Evolutionary conservation across 2,797 vertebrate species (phyloP), one percentile per base, ranked within the genome.

Genomic region (Rhadinocentrus ornatus): DNA sequence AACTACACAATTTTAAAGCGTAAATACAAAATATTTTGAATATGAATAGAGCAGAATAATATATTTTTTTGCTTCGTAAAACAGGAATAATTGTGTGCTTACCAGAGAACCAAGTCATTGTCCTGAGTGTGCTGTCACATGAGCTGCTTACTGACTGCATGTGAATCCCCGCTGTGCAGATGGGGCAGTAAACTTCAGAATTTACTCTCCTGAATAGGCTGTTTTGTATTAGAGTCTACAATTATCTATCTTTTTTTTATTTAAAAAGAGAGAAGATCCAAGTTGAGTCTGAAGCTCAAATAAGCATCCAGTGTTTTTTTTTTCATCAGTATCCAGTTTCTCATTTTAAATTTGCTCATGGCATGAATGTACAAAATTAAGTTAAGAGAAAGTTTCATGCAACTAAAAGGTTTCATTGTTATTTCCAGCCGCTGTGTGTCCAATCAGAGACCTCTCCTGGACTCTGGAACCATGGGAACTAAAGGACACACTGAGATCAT

Each of bases 401-500:
- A 37, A 29, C 6, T 55, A n/a, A 55, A 54, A 6, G 2, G 1
- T 62, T 1, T 75, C 27, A 62, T 6, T 71, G 9, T 22, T 0
- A 16, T 68, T 84, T 74, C 29, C 89, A 99, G 98, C 83, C 98
- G 98, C 66, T 95, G 96, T 65, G 92, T 99, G 83, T 97, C 97
- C 86, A 99, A 97, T 94, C 95, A 96, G 75, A 95, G 94, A 77
- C 95, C 98, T 83, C 95, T 99, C 66, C 90, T 99, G 77, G 98
- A 99, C 92, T 99, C 98, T 27, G 98, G 98, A 81, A 99, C 98
- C 55, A 99, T 99, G 98, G 98, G 98, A 87, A 99, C 98, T 0
- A 99, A 99, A 94, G 98, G 98, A 83, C 98, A 99, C 91, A 99
- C 97, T 0, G 98, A 99, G 93, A 93, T 97, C 64, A 96, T 99